Percentiles rank a stretch among this genome's conserved stretches.
These are phyloP conservation scores for Rhynchonycteris naso DNA, from an alignment of 2,797 vertebrate genomes.

Conservation along the genomic window DNA sequence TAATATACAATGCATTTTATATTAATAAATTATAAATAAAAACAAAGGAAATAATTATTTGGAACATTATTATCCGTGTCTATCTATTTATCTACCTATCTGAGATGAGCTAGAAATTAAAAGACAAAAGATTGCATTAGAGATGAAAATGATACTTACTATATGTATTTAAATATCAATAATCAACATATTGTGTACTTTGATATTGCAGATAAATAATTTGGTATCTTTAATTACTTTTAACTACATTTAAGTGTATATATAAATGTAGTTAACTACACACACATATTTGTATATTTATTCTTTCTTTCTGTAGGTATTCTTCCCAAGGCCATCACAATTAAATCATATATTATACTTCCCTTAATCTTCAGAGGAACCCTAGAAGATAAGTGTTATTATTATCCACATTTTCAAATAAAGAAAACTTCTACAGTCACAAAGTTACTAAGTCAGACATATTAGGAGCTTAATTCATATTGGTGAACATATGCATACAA, in stretches of 20 bases:
- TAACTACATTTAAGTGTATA: not conserved
- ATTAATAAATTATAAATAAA: not conserved
- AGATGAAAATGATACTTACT: not conserved
- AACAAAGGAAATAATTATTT: constrained; percentile 1
- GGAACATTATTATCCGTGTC: not conserved
- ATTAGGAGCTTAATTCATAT: not conserved
- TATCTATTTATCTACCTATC: not conserved
- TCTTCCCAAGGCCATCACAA: not conserved
- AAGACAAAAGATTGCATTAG: not conserved
- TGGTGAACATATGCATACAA: not conserved
- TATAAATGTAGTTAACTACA: not conserved
- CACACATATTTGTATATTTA: not conserved
- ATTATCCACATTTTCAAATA: not conserved
- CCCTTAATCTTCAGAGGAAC: not conserved
- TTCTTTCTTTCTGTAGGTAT: not conserved
- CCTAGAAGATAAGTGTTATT: not conserved
- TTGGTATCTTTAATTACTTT: not conserved
- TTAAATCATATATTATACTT: not conserved
- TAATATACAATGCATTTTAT: not conserved
- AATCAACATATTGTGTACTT: not conserved
- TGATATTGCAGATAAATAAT: not conserved
- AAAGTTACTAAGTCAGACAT: not conserved
- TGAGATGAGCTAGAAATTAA: constrained; percentile 15
- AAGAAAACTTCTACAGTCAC: not conserved
- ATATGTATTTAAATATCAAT: not conserved